Evolutionary conservation across 2,888 invertebrate species (phyloP).

Genomic region (Bellardia bayeri): DNA sequence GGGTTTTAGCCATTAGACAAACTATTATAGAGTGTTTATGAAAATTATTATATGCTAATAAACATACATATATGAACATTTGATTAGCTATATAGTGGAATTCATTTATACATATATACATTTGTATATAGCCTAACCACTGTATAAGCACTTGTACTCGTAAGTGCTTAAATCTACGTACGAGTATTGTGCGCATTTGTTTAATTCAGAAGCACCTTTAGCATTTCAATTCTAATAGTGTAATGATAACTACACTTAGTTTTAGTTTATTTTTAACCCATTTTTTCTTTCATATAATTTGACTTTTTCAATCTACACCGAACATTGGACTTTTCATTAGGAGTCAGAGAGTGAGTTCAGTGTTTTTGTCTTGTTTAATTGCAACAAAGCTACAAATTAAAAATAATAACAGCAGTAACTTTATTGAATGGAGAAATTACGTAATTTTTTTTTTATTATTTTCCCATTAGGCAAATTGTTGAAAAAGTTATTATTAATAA

Average conservation of each 20-base stretch:
- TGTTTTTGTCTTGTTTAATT: conserved; percentile 33
- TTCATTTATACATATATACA: not conserved
- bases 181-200: conserved; percentile 22
- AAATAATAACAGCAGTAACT: not conserved
- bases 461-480: conserved; percentile 12
- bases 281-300: conserved; percentile 44
- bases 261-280: conserved; percentile 45
- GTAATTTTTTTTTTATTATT: conserved; percentile 31
- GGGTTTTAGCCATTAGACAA: conserved; percentile 45
- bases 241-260: conserved; percentile 12
- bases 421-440: conserved; percentile 23
- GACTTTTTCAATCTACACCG: conserved; percentile 35
- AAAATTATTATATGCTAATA: conserved; percentile 62
- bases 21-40: conserved; percentile 50
- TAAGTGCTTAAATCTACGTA: not conserved
- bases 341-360: conserved; percentile 15
- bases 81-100: not conserved
- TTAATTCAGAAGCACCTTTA: conserved; percentile 67
- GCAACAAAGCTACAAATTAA: conserved; percentile 3
- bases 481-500: conserved; percentile 20
- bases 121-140: not conserved
- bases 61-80: conserved; percentile 16
- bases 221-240: conserved; percentile 56
- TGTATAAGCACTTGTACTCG: conserved; percentile 16
- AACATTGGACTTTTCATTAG: conserved; percentile 52